These are phyloP conservation scores for Phalangium opilio DNA, from an alignment of 2,888 invertebrate species.

Conservation along the genomic window DNA sequence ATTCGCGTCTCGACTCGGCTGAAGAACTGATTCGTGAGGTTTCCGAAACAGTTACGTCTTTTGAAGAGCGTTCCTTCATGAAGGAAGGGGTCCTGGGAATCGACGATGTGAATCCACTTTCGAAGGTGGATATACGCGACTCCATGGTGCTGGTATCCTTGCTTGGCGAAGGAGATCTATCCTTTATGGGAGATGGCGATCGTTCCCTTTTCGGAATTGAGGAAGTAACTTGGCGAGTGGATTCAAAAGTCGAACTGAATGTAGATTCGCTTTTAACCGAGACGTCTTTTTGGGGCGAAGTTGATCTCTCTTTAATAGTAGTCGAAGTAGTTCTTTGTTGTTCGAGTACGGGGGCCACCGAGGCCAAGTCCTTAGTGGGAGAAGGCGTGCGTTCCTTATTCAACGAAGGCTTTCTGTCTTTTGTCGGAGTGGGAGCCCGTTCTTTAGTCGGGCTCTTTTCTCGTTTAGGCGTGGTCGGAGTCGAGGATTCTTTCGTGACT, in stretches of 20 bases:
- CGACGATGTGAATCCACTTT: background rate
- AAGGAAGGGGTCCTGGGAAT: background rate
- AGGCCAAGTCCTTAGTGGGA: background rate
- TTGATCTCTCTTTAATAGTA: background rate
- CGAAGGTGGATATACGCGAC: no score
- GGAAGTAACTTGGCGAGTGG: background rate
- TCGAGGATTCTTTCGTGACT: background rate
- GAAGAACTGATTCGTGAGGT: background rate
- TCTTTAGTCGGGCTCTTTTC: background rate
- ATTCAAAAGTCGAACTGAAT: background rate
- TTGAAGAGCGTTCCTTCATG: background rate
- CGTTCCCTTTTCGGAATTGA: background rate
- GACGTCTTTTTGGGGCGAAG: background rate
- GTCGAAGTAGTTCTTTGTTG: background rate
- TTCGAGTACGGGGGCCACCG: background rate
- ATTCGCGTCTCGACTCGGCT: background rate
- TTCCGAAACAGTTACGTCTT: background rate
- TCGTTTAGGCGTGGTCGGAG: conserved; percentile 1
- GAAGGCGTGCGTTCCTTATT: background rate
- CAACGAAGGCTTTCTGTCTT: background rate
- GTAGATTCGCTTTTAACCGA: background rate
- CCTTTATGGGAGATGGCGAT: background rate
- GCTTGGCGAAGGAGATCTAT: background rate
- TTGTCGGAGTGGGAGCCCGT: background rate
- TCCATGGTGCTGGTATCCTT: background rate